Base-by-base conservation (phyloP, 2,888 invertebrate genomes). In the Zeuzera pyrina region DNA sequence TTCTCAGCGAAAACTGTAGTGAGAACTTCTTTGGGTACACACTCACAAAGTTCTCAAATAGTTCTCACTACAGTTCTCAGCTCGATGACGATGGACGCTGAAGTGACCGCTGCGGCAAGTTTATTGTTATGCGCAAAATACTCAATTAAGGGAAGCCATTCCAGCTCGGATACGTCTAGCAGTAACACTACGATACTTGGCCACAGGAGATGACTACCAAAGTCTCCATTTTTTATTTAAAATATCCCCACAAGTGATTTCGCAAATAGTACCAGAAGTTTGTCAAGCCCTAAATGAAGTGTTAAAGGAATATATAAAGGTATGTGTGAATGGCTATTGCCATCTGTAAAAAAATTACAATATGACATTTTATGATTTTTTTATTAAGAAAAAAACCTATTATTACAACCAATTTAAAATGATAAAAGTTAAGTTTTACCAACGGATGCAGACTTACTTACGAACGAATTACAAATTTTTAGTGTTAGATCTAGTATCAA, bases 181-280 rank as follows among this genome's bases (percentile, higher is more conserved):
- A 8, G 27, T 34, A 13, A 30, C 30, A 30, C 30, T 34, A 15
- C 16, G 34, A 30, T 34, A 12, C 16, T 33, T 30, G 30, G 27
- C 27, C 14, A 27, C 10, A 7, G 27, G 27, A 15, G 43, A 39
- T 28, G 30, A 21, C 19, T 41, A 26, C 27, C 14, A 37, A 33
- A 43, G 37, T 26, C 33, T 39, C n/a, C 41, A 43, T 28, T 38
- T 31, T 15, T 31, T 41, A 29, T 41, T 43, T 29, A 43, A 39
- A 36, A 27, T 43, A 15, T 43, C 40, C 3, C 29, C 30, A 22
- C 34, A 32, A 24, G 4, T 33, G 6, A 42, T 42, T 25, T 42
- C 42, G 7, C 15, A 26, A 12, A 42, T 38, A 24, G 29, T 42
- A 12, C 34, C 34, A 16, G 39, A 42, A 38, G 39, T 39, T 14